Conservation (phyloP, 2,113 vertebrate species). For the Meles meles region DNA sequence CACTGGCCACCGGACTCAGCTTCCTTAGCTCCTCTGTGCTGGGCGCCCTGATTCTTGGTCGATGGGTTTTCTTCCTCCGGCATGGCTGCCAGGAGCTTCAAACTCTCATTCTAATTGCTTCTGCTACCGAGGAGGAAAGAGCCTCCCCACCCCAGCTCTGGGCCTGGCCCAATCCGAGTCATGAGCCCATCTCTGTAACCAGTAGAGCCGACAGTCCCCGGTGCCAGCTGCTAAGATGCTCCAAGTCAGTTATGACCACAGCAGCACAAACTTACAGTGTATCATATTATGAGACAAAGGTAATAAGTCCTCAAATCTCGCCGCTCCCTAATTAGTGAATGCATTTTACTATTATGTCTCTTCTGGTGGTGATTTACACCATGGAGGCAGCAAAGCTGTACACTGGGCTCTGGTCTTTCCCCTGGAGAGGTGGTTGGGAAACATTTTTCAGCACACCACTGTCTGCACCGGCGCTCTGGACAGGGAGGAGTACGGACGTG, state of each 20-base stretch:
- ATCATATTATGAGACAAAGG: background rate
- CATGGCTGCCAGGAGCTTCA: background rate
- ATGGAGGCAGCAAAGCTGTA: background rate
- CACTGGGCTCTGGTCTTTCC: too few species aligned
- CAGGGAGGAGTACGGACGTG: fast-evolving
- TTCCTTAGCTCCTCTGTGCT: too few species aligned
- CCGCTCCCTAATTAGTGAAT: background rate
- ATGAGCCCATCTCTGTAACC: background rate
- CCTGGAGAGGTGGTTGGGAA: background rate
- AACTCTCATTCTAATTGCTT: background rate
- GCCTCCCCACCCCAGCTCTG: fast-evolving
- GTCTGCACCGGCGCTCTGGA: background rate
- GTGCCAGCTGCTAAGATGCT: background rate
- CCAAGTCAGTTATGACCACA: background rate
- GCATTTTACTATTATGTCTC: too few species aligned
- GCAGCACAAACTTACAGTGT: background rate
- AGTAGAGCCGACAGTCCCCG: background rate
- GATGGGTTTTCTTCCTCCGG: background rate
- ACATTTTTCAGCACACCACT: fast-evolving
- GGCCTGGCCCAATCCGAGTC: background rate
- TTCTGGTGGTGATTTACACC: background rate
- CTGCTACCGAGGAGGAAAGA: background rate
- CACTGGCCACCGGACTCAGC: background rate
- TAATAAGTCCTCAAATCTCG: background rate
- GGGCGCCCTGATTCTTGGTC: background rate